phyloP scores from a whole-genome alignment of 2,113 vertebrate genomes.

The mouse (Mus musculus) region DNA sequence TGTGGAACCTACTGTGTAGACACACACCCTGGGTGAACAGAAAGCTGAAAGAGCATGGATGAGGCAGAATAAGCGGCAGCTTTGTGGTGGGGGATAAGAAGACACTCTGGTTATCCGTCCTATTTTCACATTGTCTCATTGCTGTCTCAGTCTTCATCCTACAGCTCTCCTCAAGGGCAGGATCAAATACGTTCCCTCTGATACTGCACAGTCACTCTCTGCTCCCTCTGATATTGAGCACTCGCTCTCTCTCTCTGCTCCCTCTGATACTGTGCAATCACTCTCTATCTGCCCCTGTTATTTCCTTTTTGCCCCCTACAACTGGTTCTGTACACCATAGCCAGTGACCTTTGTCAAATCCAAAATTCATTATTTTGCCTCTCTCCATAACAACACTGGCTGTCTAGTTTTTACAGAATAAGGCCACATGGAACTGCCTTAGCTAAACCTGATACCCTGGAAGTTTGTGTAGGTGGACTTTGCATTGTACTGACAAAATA shows the following conservation, averaged over 20 bases:
- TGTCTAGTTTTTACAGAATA: background rate
- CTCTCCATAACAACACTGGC: background rate
- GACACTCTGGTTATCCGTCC: background rate
- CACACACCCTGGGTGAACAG: background rate
- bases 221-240: background rate
- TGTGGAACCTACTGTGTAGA: background rate
- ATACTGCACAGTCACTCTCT: too few species aligned
- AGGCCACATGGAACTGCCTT: background rate
- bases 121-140: background rate
- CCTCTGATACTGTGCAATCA: background rate
- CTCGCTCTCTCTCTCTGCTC: background rate
- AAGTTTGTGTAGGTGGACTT: background rate
- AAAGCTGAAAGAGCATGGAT: background rate
- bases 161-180: background rate
- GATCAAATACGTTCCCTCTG: background rate
- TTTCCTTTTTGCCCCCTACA: background rate
- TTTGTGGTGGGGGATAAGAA: background rate
- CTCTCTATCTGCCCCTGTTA: background rate
- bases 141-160: background rate
- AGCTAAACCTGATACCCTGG: background rate
- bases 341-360: conserved; percentile 31
- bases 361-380: background rate
- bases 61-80: background rate
- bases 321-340: background rate
- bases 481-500: background rate